Evolutionary conservation across 2,888 invertebrate species (phyloP), one percentile per base, ranked within the genome.

Genomic region (Chouioia cunea): DNA sequence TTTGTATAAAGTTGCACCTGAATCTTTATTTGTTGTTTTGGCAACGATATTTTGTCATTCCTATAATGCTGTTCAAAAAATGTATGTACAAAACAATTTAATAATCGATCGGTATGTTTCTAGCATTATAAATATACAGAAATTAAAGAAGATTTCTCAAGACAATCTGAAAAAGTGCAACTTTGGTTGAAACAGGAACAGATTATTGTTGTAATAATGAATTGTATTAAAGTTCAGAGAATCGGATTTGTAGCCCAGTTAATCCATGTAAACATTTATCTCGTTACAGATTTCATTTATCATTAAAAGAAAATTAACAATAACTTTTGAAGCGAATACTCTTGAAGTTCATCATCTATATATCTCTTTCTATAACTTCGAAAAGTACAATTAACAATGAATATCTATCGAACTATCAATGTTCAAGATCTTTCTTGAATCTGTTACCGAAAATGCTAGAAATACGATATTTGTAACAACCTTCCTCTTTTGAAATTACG

Each of bases 181-280:
- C 43, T 47, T 59, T 44, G 4, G 58, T 59, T n/a, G 50, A 64
- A 22, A 53, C 43, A 58, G 63, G 62, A 71, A 16, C 58, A 63
- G 64, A 67, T 71, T 44, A 53, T 43, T 50, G 22, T 54, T 59
- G 47, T 67, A 59, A 43, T 43, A 47, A 64, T 43, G 22, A 67
- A 66, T 50, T 63, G 47, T 10, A 47, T 36, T 16, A 48, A 66
- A 67, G 66, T 56, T 71, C 53, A 71, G 58, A 63, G 58, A 56
- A 44, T 66, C 66, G 65, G 48, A 71, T 66, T 65, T 53, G 36
- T 57, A 65, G 46, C 14, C 12, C 66, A 70, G 65, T 63, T 15
- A 54, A 71, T 67, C 64, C 56, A 56, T 43, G 44, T 70, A 44
- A 18, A 43, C 23, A 63, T 23, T 66, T 71, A 22, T 47, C 58